Base-by-base conservation (phyloP, 35 echinoderm and acorn worm genomes). In the Amphiura filiformis region DNA sequence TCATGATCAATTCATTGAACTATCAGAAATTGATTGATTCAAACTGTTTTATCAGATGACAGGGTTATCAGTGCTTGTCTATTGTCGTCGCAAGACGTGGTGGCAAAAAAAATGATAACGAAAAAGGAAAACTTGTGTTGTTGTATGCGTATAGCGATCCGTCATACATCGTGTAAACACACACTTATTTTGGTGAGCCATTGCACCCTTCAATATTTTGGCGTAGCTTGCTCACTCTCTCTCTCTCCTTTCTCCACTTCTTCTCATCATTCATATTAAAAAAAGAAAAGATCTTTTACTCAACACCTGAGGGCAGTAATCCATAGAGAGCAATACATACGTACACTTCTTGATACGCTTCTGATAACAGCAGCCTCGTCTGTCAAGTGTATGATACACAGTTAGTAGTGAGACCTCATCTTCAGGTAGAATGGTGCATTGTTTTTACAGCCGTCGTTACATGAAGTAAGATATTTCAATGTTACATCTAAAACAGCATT, bases 21-120 rank as follows among this genome's bases (percentile, higher is more conserved):
- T 77, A 77, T 77, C 26, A 77, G 26, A 77, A 77, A 77, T 77
- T 77, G 75, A 77, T 77, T 77, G 34, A 77, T 77, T 30, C 34
- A 77, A 77, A 77, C 34, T 77, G 11, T 77, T 13, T 30, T 12
- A 77, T 77, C 34, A 35, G 28, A 31, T 77, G 75, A 77, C 44
- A 52, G 44, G 44, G 20, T 52, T 52, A 52, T 52, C 44, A 52
- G 44, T 11, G 7, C 44, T 7, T 52, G 20, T 52, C 7, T 52
- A 52, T 52, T 52, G 44, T 52, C 20, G 44, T n/a, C n/a, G n/a
- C 44, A 52, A 52, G 20, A 52, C n/a, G n/a, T n/a, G n/a, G n/a
- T n/a, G n/a, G n/a, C n/a, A n/a, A n/a, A n/a, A n/a, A n/a, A n/a
- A n/a, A n/a, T n/a, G n/a, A n/a, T n/a, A n/a, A n/a, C n/a, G n/a